Percentiles rank a stretch among this genome's conserved stretches.
Evolutionary conservation across 1,140 invertebrate species (phyloP).

Genomic region (Drosophila bocqueti): DNA sequence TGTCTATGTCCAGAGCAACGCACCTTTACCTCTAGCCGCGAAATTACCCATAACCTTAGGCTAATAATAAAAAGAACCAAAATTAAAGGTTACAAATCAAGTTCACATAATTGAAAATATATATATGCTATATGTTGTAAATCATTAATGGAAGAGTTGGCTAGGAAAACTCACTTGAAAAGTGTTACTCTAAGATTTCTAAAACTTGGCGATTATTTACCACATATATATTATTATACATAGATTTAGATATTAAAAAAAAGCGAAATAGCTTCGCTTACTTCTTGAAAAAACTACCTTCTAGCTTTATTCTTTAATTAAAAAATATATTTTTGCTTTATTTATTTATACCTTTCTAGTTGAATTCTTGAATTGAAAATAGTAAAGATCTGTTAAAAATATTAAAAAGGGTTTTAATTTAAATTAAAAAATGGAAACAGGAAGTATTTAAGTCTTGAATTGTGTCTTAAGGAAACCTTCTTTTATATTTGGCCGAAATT

Average conservation of each 20-base stretch:
- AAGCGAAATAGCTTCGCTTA: neutral
- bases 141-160: too few relatives aligned
- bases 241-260: too few relatives aligned
- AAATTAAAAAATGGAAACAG: neutral
- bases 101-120: slow-evolving; percentile 42
- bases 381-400: slow-evolving; percentile 36
- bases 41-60: slow-evolving; percentile 81
- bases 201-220: neutral
- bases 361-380: slow-evolving; percentile 55
- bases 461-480: neutral
- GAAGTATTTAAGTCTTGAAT: neutral
- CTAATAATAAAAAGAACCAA: slow-evolving; percentile 68
- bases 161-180: neutral
- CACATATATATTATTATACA: neutral
- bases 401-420: neutral
- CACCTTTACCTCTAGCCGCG: slow-evolving; percentile 80
- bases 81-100: slow-evolving; percentile 55
- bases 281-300: neutral
- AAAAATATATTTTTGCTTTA: neutral
- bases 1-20: slow-evolving; percentile 55
- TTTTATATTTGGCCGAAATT: too few relatives aligned
- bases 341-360: slow-evolving; percentile 46
- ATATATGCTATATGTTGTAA: slow-evolving; percentile 1
- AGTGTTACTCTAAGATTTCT: neutral
- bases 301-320: neutral